phyloP scores from a whole-genome alignment of 2,113 vertebrate species.

The Diadophis punctatus region DNA sequence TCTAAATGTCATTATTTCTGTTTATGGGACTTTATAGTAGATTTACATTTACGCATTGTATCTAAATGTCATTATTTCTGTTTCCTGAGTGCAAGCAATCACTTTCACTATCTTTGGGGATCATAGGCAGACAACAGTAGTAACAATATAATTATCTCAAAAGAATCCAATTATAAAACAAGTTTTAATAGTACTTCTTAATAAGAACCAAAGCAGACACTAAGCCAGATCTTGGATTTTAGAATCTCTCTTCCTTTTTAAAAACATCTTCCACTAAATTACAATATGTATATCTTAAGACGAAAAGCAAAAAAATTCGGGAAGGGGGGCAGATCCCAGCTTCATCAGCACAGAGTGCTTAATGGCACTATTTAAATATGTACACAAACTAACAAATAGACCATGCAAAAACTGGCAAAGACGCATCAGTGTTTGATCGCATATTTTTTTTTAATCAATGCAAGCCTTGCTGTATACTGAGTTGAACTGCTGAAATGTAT shows the following conservation, averaged over 20 bases:
- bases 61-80: neutral
- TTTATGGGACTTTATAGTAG: neutral
- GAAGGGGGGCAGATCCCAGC: neutral
- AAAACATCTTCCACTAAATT: neutral
- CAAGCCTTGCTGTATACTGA: slow-evolving; percentile 33
- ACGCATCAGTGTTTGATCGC: slow-evolving; percentile 37
- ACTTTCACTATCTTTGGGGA: neutral
- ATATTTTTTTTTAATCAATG: slow-evolving; percentile 26
- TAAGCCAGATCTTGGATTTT: slow-evolving; percentile 17
- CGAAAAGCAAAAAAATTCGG: neutral
- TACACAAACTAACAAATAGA: neutral
- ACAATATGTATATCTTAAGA: neutral
- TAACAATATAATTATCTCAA: slow-evolving; percentile 10
- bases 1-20: neutral
- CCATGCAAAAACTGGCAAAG: slow-evolving; percentile 5
- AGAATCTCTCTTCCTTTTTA: slow-evolving; percentile 6
- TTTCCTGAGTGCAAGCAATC: neutral
- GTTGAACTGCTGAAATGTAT: slow-evolving; percentile 54
- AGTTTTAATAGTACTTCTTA: neutral
- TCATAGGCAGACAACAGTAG: neutral
- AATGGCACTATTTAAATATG: slow-evolving; percentile 13
- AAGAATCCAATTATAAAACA: neutral
- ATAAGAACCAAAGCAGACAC: slow-evolving; percentile 12
- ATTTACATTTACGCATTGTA: no score
- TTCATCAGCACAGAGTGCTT: slow-evolving; percentile 5